phyloP scores from a whole-genome alignment of 2,797 vertebrate species.

The Poeciliopsis gracilis region DNA sequence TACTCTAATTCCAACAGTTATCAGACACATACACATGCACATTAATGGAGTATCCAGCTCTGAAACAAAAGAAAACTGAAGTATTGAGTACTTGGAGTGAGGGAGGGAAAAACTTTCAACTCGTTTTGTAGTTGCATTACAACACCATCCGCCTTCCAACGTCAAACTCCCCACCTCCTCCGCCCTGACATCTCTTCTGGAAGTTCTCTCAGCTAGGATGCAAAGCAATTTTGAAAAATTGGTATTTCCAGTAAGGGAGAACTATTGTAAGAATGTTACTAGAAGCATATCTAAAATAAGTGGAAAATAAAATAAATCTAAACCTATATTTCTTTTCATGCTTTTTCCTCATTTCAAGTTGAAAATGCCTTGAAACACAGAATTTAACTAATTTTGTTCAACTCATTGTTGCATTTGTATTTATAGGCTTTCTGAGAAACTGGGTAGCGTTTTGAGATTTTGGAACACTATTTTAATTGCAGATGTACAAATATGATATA shows the following conservation, averaged over 20 bases:
- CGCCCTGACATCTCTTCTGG: constrained; percentile 27
- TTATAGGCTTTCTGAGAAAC: neutral
- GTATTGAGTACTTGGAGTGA: constrained; percentile 54
- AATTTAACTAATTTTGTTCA: neutral
- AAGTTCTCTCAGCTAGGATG: constrained; percentile 9
- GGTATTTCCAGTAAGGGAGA: neutral
- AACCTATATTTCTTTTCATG: neutral
- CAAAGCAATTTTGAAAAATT: constrained; percentile 18
- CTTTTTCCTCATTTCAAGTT: neutral
- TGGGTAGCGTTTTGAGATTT: neutral
- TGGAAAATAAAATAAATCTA: neutral
- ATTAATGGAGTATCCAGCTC: constrained; percentile 34
- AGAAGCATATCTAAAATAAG: neutral
- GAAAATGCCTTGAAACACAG: neutral
- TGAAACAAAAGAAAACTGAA: constrained; percentile 43
- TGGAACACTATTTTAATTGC: neutral
- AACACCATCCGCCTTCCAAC: constrained; percentile 6
- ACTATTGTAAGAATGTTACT: constrained; percentile 7
- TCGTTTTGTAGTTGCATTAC: constrained; percentile 49
- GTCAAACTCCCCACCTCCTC: neutral
- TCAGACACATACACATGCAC: constrained; percentile 16
- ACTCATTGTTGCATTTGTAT: neutral
- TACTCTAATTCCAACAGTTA: constrained; percentile 36
- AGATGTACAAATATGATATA: neutral
- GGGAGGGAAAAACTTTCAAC: constrained; percentile 53